These are phyloP conservation scores for Hetaerina titia DNA, from an alignment of 2,888 invertebrate species.

Conservation along the genomic window DNA sequence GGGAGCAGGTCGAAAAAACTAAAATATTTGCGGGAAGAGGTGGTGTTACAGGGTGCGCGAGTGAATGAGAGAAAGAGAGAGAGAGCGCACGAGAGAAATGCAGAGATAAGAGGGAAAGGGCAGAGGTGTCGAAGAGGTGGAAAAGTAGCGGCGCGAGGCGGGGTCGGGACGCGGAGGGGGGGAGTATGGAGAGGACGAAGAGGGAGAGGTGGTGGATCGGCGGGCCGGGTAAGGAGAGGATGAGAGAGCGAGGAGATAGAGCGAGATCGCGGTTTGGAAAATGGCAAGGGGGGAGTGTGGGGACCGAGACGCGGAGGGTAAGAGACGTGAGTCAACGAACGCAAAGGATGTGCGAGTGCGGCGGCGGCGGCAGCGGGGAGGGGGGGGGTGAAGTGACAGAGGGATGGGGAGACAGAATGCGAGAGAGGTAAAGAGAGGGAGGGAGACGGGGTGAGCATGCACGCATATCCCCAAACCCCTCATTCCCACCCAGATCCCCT, in stretches of 20 bases:
- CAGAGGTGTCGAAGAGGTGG: background rate
- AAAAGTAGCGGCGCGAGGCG: background rate
- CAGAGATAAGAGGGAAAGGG: background rate
- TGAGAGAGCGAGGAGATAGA: background rate
- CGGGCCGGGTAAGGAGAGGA: background rate
- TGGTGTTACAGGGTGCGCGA: background rate
- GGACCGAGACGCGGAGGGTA: background rate
- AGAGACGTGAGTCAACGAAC: slow-evolving; percentile 45
- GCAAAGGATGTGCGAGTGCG: background rate
- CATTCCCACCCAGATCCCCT: background rate
- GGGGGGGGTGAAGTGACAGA: background rate
- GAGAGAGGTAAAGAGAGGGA: background rate
- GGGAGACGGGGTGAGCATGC: background rate
- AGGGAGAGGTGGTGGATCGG: background rate
- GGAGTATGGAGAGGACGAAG: background rate
- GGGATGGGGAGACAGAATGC: background rate
- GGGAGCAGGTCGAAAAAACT: background rate
- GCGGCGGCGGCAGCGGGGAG: background rate
- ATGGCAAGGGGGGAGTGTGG: background rate
- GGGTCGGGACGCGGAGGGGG: background rate
- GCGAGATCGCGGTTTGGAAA: background rate
- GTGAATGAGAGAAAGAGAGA: no score
- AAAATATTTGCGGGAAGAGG: background rate
- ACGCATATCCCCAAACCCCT: background rate
- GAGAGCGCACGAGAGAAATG: background rate